phyloP scores from a whole-genome alignment of 2,888 invertebrate species.

The Luperina nickerlii region DNA sequence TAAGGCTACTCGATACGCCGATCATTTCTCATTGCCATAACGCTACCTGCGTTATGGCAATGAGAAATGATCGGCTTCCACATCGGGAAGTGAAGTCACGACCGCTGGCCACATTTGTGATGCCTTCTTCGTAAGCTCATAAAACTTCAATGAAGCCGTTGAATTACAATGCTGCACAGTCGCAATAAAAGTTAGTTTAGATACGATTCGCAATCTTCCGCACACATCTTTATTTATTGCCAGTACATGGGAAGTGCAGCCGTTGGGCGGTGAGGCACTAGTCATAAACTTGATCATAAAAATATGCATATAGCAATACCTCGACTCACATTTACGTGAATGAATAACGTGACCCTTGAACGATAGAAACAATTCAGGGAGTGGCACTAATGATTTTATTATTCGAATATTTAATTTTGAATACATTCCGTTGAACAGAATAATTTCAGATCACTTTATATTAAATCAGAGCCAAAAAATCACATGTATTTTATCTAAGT shows the following conservation, averaged over 20 bases:
- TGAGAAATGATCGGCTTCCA: too few species aligned
- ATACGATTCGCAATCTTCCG: constrained; percentile 80
- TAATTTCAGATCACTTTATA: constrained; percentile 16
- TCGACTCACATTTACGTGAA: constrained; percentile 40
- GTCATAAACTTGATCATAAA: constrained; percentile 61
- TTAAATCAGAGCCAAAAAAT: constrained; percentile 6
- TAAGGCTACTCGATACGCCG: constrained; percentile 65
- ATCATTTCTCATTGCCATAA: constrained; percentile 81
- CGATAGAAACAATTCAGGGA: constrained; percentile 56
- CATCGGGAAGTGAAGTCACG: constrained; percentile 87
- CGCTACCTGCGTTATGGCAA: too few species aligned
- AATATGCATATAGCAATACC: constrained; percentile 47
- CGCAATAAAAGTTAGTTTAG: constrained; percentile 81
- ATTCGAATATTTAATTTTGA: constrained; percentile 37
- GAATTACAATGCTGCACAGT: constrained; percentile 83
- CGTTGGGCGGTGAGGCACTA: constrained; percentile 31
- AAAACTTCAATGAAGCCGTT: constrained; percentile 88
- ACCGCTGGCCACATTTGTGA: constrained; percentile 79
- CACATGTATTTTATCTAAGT: constrained; percentile 9
- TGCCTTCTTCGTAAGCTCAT: constrained; percentile 86
- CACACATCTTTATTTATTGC: constrained; percentile 64
- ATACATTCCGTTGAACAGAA: constrained; percentile 13
- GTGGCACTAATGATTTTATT: constrained; percentile 54
- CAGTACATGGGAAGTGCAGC: constrained; percentile 59
- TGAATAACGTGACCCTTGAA: constrained; percentile 55